Evolutionary conservation across 2,888 invertebrate genomes (phyloP), one percentile per base, ranked within the genome.

Genomic region (Patella depressa): DNA sequence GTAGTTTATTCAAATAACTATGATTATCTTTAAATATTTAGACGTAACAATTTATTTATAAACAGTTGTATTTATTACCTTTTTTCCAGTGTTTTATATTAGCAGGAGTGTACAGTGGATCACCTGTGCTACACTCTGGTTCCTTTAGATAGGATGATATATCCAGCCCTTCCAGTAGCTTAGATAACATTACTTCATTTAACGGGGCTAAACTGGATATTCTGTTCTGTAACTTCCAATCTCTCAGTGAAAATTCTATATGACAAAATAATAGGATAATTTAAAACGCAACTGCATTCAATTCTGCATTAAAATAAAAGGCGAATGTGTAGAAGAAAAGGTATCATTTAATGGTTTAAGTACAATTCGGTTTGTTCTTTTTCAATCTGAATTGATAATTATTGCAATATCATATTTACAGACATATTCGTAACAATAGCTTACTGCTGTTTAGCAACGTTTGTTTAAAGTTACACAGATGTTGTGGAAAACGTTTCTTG

Each of bases 111-210:
- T 75, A 79, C n/a, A 55, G 53, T 34, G 14, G 65, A 12, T 45
- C 73, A n/a, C 45, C 59, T 19, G 71, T 24, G 15, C 53, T 53
- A 77, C 84, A 84, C 2, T 69, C 45, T 34, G 57, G 57, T 29
- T 76, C 73, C 34, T 73, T 72, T 5, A 82, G 74, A 53, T 80
- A 84, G 9, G 75, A 78, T 17, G 82, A 59, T 72, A 84, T 77
- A 9, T 81, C 81, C 3, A 83, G 70, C 24, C 79, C 71, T 55
- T 84, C 82, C 53, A 83, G 73, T 5, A 84, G 76, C 59, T 75
- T 76, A 72, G 29, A 19, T 2, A 77, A 70, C 53, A 71, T 19
- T 5, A 57, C 34, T 4, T 72, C 71, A 7, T 55, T 29, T 53
- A 57, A 29, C 7, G 71, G 69, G 9, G 77, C 71, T n/a, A 79